These are phyloP conservation scores for Dromas ardeola DNA, from an alignment of 2,113 vertebrate species.

Conservation along the genomic window DNA sequence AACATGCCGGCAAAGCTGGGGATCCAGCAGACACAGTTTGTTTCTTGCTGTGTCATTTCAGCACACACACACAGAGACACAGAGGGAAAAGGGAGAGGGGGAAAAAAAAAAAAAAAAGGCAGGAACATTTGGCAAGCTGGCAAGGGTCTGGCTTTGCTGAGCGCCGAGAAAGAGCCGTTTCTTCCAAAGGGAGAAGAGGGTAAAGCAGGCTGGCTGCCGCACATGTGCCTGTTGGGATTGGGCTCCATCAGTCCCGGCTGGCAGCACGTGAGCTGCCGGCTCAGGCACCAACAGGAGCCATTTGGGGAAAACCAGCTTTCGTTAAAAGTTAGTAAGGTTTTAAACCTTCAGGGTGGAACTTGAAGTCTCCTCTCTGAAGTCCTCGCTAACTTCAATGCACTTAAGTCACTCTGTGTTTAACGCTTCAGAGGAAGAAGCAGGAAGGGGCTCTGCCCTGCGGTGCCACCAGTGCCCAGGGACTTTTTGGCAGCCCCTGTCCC, in stretches of 20 bases:
- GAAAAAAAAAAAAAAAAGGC: neutral
- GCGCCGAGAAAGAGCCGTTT: neutral
- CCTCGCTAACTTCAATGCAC: accelerated
- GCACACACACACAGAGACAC: neutral
- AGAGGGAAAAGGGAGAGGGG: neutral
- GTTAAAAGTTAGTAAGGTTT: neutral
- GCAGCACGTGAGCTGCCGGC: neutral
- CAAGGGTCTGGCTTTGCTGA: conserved; percentile 29
- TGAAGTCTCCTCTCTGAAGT: neutral
- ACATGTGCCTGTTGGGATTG: neutral
- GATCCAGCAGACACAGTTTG: conserved; percentile 49
- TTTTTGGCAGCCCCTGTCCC: neutral
- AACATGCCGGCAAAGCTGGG: conserved; percentile 5
- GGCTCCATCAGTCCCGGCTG: neutral
- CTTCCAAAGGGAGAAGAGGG: neutral
- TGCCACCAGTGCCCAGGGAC: neutral
- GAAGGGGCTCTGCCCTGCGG: neutral
- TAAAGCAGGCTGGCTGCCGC: neutral
- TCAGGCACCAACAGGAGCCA: neutral
- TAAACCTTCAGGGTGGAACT: neutral
- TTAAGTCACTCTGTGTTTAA: accelerated
- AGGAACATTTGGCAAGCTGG: conserved; percentile 47
- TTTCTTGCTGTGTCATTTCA: conserved; percentile 63
- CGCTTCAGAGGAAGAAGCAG: accelerated
- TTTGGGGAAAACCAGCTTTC: neutral